Evolutionary conservation across 2,797 vertebrate genomes (phyloP).

Genomic region (Rhinella marina): DNA sequence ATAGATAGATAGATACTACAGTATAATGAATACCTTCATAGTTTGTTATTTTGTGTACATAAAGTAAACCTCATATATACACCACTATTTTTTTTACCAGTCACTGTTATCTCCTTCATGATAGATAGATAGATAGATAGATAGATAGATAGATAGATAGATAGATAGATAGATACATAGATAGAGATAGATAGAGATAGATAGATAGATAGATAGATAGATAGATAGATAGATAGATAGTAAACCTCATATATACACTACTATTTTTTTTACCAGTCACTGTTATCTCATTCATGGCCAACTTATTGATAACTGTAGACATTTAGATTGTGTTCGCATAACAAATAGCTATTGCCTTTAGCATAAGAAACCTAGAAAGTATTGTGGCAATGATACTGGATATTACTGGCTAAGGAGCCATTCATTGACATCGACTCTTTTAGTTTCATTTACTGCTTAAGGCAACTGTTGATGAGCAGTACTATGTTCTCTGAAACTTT

Average conservation of each 20-base stretch:
- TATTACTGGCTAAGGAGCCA: slow-evolving; percentile 8
- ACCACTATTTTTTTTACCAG: neutral
- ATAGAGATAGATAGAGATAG: no score
- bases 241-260: neutral
- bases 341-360: slow-evolving; percentile 1
- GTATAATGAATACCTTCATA: neutral
- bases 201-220: no score
- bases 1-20: neutral
- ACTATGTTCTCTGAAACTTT: slow-evolving; percentile 5
- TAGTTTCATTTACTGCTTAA: slow-evolving; percentile 13
- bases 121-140: neutral
- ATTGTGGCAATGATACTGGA: neutral
- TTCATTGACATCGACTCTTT: neutral
- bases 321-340: neutral
- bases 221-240: no score
- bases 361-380: slow-evolving; percentile 8
- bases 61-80: neutral
- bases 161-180: neutral
- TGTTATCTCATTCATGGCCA: neutral
- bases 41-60: neutral
- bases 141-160: neutral
- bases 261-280: neutral
- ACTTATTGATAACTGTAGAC: neutral
- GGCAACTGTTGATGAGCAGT: slow-evolving; percentile 12
- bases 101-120: neutral